phyloP scores from a whole-genome alignment of 1,140 invertebrate species.

The Lerema accius region DNA sequence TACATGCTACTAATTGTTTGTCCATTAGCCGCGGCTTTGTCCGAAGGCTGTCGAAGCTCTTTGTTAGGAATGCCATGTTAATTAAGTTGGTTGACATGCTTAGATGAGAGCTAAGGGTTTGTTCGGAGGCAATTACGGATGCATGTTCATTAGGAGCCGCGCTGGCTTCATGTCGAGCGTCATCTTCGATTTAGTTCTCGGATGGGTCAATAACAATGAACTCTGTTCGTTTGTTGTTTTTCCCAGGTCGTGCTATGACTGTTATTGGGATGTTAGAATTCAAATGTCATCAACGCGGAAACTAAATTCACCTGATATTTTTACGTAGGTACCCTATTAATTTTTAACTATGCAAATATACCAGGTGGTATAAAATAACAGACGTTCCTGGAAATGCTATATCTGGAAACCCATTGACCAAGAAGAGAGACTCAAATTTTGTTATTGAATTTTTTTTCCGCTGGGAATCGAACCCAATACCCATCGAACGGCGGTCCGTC shows the following conservation, averaged over 20 bases:
- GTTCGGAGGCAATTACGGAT: constrained; percentile 13
- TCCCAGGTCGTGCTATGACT: neutral
- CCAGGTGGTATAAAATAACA: too few species aligned
- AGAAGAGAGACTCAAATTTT: too few species aligned
- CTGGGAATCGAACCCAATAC: too few species aligned
- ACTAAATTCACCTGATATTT: neutral
- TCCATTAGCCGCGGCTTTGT: constrained; percentile 27
- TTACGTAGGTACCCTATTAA: neutral
- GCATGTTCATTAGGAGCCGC: constrained; percentile 27
- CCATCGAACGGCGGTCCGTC: too few species aligned
- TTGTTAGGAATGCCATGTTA: constrained; percentile 31
- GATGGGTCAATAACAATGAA: constrained; percentile 25
- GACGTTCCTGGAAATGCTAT: too few species aligned
- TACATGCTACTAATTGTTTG: constrained; percentile 31
- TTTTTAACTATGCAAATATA: too few species aligned
- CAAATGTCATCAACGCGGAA: constrained; percentile 1
- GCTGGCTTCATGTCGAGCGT: constrained; percentile 11
- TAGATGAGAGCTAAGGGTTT: constrained; percentile 19
- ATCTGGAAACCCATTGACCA: too few species aligned
- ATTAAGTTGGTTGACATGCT: constrained; percentile 27
- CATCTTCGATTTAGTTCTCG: constrained; percentile 20
- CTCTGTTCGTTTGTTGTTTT: constrained; percentile 4
- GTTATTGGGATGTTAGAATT: neutral
- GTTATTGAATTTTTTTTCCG: too few species aligned
- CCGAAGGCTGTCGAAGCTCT: constrained; percentile 6